Evolutionary conservation across 92 coral and sea anemone species (phyloP).

Genomic region (Siderastrea siderea): DNA sequence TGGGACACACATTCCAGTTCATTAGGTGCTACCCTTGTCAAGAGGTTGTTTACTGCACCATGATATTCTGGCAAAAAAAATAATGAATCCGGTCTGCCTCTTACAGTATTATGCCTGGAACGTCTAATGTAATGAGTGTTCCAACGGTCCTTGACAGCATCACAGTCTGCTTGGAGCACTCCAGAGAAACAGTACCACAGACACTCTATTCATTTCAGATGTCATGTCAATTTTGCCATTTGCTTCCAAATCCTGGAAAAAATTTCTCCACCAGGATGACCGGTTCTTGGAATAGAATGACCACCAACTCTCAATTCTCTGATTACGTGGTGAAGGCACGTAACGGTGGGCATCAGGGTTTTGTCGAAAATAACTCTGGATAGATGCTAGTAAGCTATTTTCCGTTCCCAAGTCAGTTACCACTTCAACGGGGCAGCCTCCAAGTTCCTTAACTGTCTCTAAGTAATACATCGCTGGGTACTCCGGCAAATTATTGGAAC

Average conservation of each 20-base stretch:
- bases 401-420: constrained; percentile 78
- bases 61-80: constrained; percentile 54
- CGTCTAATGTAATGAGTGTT: constrained; percentile 52
- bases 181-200: constrained; percentile 50
- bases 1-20: constrained; percentile 57
- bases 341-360: constrained; percentile 77
- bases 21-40: constrained; percentile 27
- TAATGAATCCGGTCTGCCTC: constrained; percentile 47
- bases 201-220: constrained; percentile 45
- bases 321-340: constrained; percentile 74
- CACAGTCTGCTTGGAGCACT: constrained; percentile 34
- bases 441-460: constrained; percentile 59
- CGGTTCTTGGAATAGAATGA: constrained; percentile 56
- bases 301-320: constrained; percentile 81
- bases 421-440: constrained; percentile 77
- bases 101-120: constrained; percentile 52
- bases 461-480: constrained; percentile 58
- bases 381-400: constrained; percentile 73
- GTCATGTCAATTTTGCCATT: constrained; percentile 58
- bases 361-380: constrained; percentile 67
- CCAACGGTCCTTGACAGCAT: constrained; percentile 47
- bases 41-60: constrained; percentile 31
- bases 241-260: constrained; percentile 66
- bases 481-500: constrained; percentile 68
- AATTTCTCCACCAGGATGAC: constrained; percentile 73